Base-by-base conservation (phyloP, 2,113 vertebrate species). In the Rhabdornis inornatus region DNA sequence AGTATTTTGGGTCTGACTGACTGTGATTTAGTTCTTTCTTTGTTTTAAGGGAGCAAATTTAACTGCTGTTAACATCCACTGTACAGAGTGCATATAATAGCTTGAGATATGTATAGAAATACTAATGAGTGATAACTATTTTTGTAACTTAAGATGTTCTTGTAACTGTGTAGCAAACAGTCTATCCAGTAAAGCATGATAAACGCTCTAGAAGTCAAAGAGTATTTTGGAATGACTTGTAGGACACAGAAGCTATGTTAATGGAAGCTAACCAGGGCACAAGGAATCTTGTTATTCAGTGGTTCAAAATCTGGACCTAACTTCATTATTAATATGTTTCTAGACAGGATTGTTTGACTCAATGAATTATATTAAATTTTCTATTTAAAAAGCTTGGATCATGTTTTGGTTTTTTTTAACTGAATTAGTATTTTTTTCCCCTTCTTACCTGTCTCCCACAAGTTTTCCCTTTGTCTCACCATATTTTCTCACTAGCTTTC, bases 121-220 rank as follows among this genome's bases (percentile, higher is more conserved):
- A 89, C 84, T 95, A 96, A 97, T 65, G 91, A 92, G 96, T 97
- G 81, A 95, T 87, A 92, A 95, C 94, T 98, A 97, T 98, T 98
- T 98, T 98, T 98, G 96, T 96, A 98, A 97, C 87, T 97, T 76
- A 65, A 78, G 87, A 95, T 97, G 89, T 92, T 97, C 95, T 95
- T 95, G 95, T 97, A 98, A 88, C 81, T 87, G 91, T 97, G 96
- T 97, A 95, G 93, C 87, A 96, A 91, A 95, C 87, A 86, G 92
- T 94, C 95, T 94, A 80, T 84, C 84, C 91, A 80, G 91, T 97
- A 94, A 64, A 94, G 97, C 98, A 98, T 98, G 98, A 96, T 93
- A 95, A 97, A 97, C 86, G 59, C 96, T 95, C 9, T 94, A 69
- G 88, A 81, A 85, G 56, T 83, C 35, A 83, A 39, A 71, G 18